Evolutionary conservation across 2,113 vertebrate species (phyloP), one percentile per base, ranked within the genome.

Genomic region (Epinephelus cyanopodus): DNA sequence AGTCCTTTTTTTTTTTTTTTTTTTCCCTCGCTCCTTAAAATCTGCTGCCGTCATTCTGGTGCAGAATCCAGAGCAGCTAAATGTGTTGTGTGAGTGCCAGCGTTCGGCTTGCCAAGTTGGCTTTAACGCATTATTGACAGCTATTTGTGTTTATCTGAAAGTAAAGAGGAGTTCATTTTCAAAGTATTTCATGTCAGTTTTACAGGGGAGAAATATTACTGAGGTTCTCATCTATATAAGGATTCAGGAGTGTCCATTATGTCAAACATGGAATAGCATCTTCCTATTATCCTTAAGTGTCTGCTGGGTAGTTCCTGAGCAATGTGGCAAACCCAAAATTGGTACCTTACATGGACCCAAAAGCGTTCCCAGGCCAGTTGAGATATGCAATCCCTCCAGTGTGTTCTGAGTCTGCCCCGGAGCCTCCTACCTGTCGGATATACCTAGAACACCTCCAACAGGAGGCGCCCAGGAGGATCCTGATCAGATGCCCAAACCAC

Each of bases 41-140:
- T 62, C 37, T 62, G 68, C 66, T 27, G 13, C 21, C 54, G 13
- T 56, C 27, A 25, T 53, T 14, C 18, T 27, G 18, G 54, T 48
- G 25, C 64, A 56, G 74, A 65, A 72, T 75, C 69, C 65, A 67
- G 60, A 56, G 15, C 39, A 67, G 61, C 37, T 50, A n/a, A 57
- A 62, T 21, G 76, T 0, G 2, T 0, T 61, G 33, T 57, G 48
- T 71, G 70, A 53, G 68, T 74, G 74, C 15, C 12, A 14, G 7
- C 15, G 19, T n/a, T 62, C 15, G 25, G 9, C 47, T 33, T 21
- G 68, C 56, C 11, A 66, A 58, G 56, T 39, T 72, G 21, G 63
- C 7, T 72, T 58, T n/a, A 17, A 57, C 3, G 63, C 54, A 73
- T 11, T 54, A 27, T 39, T 52, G 74, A 50, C 23, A 53, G 33